Conservation (phyloP, 2,797 vertebrate genomes). For the Lophura swinhoii region DNA sequence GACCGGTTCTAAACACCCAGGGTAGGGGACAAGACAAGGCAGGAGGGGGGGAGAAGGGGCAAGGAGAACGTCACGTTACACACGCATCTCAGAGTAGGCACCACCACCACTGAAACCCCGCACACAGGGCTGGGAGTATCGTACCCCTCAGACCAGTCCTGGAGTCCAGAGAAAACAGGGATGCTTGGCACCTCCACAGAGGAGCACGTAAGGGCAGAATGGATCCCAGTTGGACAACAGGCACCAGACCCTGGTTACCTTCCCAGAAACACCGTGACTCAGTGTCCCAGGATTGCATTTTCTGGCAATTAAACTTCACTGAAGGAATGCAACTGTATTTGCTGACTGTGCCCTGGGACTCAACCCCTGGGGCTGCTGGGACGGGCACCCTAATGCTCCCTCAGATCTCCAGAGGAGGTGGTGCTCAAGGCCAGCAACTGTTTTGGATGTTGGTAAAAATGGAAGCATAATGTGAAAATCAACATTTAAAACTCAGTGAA, state of each 20-base stretch:
- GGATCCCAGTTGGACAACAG: neutral
- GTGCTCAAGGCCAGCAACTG: neutral
- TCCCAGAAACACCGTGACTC: neutral
- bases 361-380: neutral
- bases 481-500: neutral
- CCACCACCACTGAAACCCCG: neutral
- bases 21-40: constrained; percentile 64
- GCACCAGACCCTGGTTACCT: neutral
- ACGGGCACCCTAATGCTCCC: neutral
- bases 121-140: neutral
- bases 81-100: constrained; percentile 48
- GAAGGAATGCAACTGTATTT: neutral
- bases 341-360: neutral
- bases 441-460: neutral
- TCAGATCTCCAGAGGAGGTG: neutral
- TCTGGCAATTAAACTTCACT: neutral
- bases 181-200: neutral
- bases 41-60: constrained; percentile 74
- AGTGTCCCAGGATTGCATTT: neutral
- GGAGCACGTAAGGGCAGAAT: neutral
- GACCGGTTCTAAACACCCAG: constrained; percentile 94
- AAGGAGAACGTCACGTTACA: constrained; percentile 79
- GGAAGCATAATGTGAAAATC: neutral
- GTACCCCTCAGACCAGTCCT: neutral
- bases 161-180: neutral